These are phyloP conservation scores for Itoplectis maculator DNA, from an alignment of 2,888 invertebrate genomes.

Conservation along the genomic window DNA sequence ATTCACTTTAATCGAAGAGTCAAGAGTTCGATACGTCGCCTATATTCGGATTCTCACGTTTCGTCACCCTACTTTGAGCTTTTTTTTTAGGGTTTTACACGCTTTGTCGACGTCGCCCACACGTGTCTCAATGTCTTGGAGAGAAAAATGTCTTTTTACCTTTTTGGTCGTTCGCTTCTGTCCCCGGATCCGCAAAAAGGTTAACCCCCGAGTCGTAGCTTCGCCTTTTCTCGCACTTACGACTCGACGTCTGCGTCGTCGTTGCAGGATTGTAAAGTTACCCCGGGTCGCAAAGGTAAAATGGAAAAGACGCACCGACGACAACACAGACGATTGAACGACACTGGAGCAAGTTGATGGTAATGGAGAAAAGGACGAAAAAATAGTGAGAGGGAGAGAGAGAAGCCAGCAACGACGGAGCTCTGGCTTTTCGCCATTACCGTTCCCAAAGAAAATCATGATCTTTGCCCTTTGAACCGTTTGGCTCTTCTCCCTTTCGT, in stretches of 20 bases:
- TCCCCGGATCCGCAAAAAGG: constrained; percentile 33
- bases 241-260: constrained; percentile 27
- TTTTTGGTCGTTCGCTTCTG: constrained; percentile 34
- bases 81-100: background rate
- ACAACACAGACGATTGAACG: background rate
- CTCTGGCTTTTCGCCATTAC: constrained; percentile 31
- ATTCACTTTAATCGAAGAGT: too few relatives aligned
- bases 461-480: constrained; percentile 39
- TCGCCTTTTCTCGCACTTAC: constrained; percentile 52
- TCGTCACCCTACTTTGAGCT: background rate
- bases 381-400: background rate
- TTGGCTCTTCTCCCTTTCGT: constrained; percentile 16
- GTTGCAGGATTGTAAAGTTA: constrained; percentile 2
- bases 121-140: constrained; percentile 20
- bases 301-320: constrained; percentile 1
- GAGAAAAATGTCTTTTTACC: constrained; percentile 37
- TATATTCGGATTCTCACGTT: background rate
- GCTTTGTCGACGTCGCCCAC: constrained; percentile 1
- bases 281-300: constrained; percentile 37
- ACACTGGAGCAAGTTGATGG: constrained; percentile 2
- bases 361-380: constrained; percentile 9
- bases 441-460: constrained; percentile 48
- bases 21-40: too few relatives aligned
- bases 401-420: constrained; percentile 21
- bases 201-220: constrained; percentile 15